phyloP scores from a whole-genome alignment of 2,113 vertebrate species.

The Amblyornis subalaris region DNA sequence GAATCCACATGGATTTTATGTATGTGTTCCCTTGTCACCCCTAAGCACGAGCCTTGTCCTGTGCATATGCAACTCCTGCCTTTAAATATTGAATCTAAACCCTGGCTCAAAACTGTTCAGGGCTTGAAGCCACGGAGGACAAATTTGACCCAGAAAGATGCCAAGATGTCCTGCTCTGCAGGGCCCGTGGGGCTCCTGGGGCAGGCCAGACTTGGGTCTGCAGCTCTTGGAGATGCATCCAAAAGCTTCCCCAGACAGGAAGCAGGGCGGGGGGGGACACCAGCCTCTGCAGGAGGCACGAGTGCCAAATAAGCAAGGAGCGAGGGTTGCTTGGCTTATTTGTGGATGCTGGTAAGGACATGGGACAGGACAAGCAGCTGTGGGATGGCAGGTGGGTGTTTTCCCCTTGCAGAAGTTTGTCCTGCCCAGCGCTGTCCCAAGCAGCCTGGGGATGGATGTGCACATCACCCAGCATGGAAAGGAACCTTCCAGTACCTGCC shows the following conservation, averaged over 20 bases:
- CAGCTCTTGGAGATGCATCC: neutral
- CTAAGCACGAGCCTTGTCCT: neutral
- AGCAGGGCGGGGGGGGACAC: neutral
- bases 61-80: too few species aligned
- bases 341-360: neutral
- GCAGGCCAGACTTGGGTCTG: neutral
- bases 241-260: neutral
- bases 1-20: neutral
- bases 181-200: neutral
- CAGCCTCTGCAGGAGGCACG: neutral
- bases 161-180: neutral
- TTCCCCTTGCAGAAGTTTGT: neutral
- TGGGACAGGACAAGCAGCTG: neutral
- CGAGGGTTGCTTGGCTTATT: fast-evolving
- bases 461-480: neutral
- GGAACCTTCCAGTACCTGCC: neutral
- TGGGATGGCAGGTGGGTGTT: neutral
- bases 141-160: neutral
- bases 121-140: neutral
- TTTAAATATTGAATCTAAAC: neutral
- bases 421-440: neutral
- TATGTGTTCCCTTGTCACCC: neutral
- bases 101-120: neutral
- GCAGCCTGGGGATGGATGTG: neutral
- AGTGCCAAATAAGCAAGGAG: neutral